Evolutionary conservation across 1,140 invertebrate genomes (phyloP).

Genomic region (Dermatophagoides farinae): DNA sequence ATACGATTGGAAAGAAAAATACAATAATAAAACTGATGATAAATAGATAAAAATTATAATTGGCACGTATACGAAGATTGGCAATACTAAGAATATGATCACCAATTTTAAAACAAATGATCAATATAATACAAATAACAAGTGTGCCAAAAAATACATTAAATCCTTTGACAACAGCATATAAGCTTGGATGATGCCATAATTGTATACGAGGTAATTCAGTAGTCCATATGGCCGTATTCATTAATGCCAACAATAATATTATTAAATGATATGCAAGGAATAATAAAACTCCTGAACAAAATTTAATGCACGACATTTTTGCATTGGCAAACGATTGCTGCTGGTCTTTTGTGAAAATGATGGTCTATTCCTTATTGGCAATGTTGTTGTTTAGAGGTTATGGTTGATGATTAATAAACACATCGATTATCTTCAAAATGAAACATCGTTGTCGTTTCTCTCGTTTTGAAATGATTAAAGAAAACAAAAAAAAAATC

Average conservation of each 20-base stretch:
- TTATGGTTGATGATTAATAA: too few relatives aligned
- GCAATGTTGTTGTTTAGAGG: too few relatives aligned
- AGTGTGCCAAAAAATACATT: not conserved
- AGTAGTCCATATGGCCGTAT: not conserved
- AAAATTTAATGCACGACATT: too few relatives aligned
- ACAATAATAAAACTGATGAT: not conserved
- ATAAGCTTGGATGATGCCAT: not conserved
- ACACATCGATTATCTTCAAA: too few relatives aligned
- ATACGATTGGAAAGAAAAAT: not conserved
- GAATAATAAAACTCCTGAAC: too few relatives aligned
- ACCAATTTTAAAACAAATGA: not conserved
- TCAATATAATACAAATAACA: not conserved
- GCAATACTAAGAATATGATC: not conserved
- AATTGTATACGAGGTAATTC: not conserved
- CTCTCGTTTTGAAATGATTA: too few relatives aligned
- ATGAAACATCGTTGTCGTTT: too few relatives aligned
- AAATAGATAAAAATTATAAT: slow-evolving; percentile 2
- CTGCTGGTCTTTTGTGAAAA: too few relatives aligned
- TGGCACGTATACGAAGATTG: not conserved
- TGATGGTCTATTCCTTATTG: too few relatives aligned
- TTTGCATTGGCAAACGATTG: too few relatives aligned
- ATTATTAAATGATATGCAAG: not conserved
- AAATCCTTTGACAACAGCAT: slow-evolving; percentile 1
- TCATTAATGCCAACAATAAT: not conserved
- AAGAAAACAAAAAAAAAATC: too few relatives aligned